Evolutionary conservation across 2,888 invertebrate genomes (phyloP).

Genomic region (Drosophila gaucha): DNA sequence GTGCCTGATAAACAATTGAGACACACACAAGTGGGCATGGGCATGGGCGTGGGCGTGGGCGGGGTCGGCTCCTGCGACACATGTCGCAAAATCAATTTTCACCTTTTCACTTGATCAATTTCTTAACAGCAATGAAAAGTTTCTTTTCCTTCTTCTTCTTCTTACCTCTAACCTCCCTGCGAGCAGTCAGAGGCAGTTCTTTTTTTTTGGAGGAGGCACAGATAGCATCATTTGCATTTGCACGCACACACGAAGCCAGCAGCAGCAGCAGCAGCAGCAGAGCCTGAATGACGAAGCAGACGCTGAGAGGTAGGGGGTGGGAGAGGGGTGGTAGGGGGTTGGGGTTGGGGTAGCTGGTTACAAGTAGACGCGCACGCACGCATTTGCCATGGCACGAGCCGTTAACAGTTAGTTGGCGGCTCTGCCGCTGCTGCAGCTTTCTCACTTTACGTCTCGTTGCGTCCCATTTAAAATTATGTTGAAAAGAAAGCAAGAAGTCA

Average conservation of each 20-base stretch:
- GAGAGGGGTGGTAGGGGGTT: background rate
- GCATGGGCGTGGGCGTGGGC: background rate
- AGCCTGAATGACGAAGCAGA: conserved; percentile 9
- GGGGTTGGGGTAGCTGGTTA: conserved; percentile 10
- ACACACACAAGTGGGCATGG: conserved; percentile 27
- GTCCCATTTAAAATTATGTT: conserved; percentile 79
- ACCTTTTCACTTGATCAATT: conserved; percentile 81
- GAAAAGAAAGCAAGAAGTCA: conserved; percentile 41
- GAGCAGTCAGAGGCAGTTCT: background rate
- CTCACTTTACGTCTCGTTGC: conserved; percentile 80
- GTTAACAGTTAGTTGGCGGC: conserved; percentile 75
- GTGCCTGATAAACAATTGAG: conserved; percentile 69
- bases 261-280: background rate
- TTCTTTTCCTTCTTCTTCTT: conserved; percentile 34
- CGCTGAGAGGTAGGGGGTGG: background rate
- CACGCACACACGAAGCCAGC: conserved; percentile 38
- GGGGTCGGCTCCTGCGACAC: conserved; percentile 43
- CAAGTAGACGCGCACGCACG: conserved; percentile 53
- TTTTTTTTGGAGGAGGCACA: no score
- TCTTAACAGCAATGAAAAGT: conserved; percentile 79
- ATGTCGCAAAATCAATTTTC: conserved; percentile 80
- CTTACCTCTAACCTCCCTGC: background rate
- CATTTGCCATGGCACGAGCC: conserved; percentile 62
- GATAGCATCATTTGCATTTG: conserved; percentile 75
- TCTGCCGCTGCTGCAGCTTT: conserved; percentile 62